Evolutionary conservation across 2,797 vertebrate species (phyloP), one percentile per base, ranked within the genome.

Genomic region (Anableps anableps): DNA sequence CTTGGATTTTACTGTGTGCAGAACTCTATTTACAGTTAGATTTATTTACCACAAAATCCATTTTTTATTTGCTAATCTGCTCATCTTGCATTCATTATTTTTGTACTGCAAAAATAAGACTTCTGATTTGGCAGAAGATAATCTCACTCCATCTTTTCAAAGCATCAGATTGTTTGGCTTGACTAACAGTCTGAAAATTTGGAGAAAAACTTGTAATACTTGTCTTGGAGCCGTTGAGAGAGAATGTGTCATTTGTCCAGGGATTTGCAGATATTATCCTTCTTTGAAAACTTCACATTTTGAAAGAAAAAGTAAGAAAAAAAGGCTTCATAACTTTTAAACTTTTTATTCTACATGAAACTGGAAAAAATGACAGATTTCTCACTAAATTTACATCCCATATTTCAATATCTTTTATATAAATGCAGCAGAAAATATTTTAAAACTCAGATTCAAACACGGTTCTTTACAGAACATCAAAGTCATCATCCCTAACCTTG

Each of bases 21-120:
- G 78, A 80, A 70, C 41, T 23, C 19, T 72, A 26, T 80, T 73
- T 34, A 41, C 68, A 77, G 29, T 82, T 80, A 50, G 29, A 41
- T 10, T 19, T 68, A 41, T 23, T 68, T 68, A 23, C 21, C 64
- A 14, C 58, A 23, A 68, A 48, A 47, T 72, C 72, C 4, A 2
- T 17, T n/a, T 58, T 73, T 31, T 31, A 62, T 75, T 36, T 29
- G 16, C 11, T 47, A 71, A 80, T 88, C 80, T 80, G 38, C 55
- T 36, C 31, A 58, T 80, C 51, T 55, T 71, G 13, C 48, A 74
- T 74, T 53, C 41, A 74, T 78, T 45, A 66, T 77, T 58, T 79
- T 76, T 80, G 72, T 75, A 75, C 71, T 62, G 10, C 62, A 62
- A 48, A 36, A 55, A 77, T 34, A 53, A 1, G 14, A 66, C 14